phyloP scores from a whole-genome alignment of 2,113 vertebrate genomes.

The Bungarus multicinctus region DNA sequence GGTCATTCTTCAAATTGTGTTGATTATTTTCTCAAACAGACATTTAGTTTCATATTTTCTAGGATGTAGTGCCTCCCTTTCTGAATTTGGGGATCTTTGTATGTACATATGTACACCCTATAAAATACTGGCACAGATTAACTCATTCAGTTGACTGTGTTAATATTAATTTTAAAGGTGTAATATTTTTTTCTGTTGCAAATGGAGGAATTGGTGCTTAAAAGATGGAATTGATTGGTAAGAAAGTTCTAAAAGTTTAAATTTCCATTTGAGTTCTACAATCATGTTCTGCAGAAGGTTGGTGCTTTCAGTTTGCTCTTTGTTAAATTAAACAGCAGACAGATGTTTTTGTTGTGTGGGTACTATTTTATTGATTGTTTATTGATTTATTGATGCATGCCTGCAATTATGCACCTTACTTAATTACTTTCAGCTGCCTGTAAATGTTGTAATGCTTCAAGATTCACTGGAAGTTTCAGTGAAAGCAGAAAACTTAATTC shows the following conservation, averaged over 20 bases:
- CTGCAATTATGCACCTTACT: neutral
- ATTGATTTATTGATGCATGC: neutral
- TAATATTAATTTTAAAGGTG: neutral
- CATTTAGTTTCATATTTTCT: neutral
- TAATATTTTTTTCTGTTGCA: neutral
- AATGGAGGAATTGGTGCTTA: neutral
- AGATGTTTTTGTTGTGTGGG: neutral
- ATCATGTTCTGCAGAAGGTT: neutral
- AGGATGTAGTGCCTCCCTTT: neutral
- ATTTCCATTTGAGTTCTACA: neutral
- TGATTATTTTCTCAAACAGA: neutral
- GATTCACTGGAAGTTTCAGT: neutral
- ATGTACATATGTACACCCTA: neutral
- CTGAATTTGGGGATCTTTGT: neutral
- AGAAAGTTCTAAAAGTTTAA: neutral
- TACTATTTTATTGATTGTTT: neutral
- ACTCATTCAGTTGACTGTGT: neutral
- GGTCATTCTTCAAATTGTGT: neutral
- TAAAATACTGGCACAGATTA: neutral
- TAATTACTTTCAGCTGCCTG: neutral
- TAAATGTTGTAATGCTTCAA: neutral
- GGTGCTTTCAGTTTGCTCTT: neutral
- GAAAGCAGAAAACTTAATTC: neutral
- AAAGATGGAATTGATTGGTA: neutral
- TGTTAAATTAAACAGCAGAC: neutral